phyloP scores from a whole-genome alignment of 2,888 invertebrate species.

The Xylota segnis region DNA sequence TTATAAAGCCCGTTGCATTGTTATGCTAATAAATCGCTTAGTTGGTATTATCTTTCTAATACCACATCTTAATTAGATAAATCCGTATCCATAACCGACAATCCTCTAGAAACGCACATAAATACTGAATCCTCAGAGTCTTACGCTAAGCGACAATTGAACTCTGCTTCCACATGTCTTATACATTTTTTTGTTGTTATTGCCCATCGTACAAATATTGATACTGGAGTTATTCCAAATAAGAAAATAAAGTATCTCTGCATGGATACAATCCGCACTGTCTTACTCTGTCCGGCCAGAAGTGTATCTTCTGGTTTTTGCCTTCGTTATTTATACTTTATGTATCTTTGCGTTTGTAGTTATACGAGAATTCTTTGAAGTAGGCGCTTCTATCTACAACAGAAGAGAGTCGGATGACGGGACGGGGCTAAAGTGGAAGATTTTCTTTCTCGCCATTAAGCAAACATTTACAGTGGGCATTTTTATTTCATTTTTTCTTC shows the following conservation, averaged over 20 bases:
- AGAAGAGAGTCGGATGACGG: not conserved
- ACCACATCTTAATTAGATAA: constrained; percentile 16
- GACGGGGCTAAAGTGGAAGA: constrained; percentile 49
- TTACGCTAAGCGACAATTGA: constrained; percentile 45
- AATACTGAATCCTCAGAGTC: constrained; percentile 18
- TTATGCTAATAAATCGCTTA: constrained; percentile 23
- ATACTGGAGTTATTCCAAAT: constrained; percentile 52
- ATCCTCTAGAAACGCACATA: constrained; percentile 1
- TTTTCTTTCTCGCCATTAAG: constrained; percentile 70
- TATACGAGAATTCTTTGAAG: constrained; percentile 63
- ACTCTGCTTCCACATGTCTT: constrained; percentile 31
- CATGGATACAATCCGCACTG: not conserved
- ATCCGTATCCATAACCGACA: constrained; percentile 38
- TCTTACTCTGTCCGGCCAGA: constrained; percentile 2
- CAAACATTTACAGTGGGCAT: constrained; percentile 70
- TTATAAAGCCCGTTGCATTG: too few relatives aligned
- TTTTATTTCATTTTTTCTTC: constrained; percentile 39
- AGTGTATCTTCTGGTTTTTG: constrained; percentile 40
- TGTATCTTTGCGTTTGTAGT: constrained; percentile 49
- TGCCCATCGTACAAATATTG: constrained; percentile 64
- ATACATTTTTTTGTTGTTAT: constrained; percentile 32
- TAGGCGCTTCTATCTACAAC: constrained; percentile 56
- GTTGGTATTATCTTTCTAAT: constrained; percentile 27
- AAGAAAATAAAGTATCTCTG: constrained; percentile 40
- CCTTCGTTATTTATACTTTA: constrained; percentile 23